Evolutionary conservation across 2,797 vertebrate genomes (phyloP), one percentile per base, ranked within the genome.

Genomic region (Silurus lanzhouensis): DNA sequence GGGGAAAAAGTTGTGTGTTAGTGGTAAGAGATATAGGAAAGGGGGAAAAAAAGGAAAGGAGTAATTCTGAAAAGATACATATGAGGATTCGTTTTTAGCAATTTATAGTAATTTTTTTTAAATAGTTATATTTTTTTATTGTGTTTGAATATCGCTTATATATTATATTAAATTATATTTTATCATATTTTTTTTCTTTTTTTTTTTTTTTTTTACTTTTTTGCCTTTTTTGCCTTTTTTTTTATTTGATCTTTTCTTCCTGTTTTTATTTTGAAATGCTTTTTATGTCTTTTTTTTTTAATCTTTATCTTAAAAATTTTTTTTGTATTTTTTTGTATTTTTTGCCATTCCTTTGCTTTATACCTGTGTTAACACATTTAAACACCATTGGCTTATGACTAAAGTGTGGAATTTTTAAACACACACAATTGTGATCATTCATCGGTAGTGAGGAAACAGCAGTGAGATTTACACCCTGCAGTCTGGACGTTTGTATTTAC

Each of bases 401-500:
- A 84, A 48, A 85, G 83, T 25, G 77, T 75, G 13, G 78, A 27
- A 27, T 63, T 20, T 57, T 57, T 67, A 25, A 17, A 85, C 82
- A 75, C 20, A 88, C 88, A 94, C 91, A 93, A 92, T 90, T 88
- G 91, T 91, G 91, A 92, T 95, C 93, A 92, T 94, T 95, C 93
- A 93, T 91, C 84, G 86, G 27, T 72, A 77, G 92, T 93, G 93
- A 93, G 91, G 80, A 89, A 90, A 86, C 84, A 85, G 61, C 83
- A 78, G 86, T 90, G 91, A 88, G 92, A 92, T 92, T 94, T 94
- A 91, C 91, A 91, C 90, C 88, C 90, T 78, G 90, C 90, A 91
- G 85, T 71, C 80, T 31, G 57, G 46, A 64, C 27, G 52, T 96
- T 88, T 94, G 92, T 95, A 95, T 97, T 96, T 96, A 93, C 93